Base-by-base conservation (phyloP, 2,113 vertebrate genomes). In the Hypocryptadius cinnamomeus region DNA sequence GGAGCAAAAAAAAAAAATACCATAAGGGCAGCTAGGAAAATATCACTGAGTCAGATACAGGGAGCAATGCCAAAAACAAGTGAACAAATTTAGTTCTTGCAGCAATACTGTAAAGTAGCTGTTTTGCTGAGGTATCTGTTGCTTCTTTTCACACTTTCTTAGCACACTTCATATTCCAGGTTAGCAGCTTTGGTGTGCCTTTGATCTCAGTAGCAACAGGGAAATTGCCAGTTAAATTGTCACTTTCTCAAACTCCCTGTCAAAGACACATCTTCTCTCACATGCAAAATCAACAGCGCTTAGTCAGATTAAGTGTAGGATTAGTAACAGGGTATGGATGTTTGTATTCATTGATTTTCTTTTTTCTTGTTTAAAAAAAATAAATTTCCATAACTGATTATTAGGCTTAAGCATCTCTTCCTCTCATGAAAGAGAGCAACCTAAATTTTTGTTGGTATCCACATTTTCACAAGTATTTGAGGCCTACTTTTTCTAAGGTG, bases 181-280 rank as follows among this genome's bases (percentile, higher is more conserved):
- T 94, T 94, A 93, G 90, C 91, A 89, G 86, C 66, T 95, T 86
- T 92, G 61, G 68, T 79, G 63, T 82, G 66, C 37, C 87, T 95
- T 95, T 96, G 89, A 93, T 95, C 92, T 93, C 39, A 40, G 79
- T 30, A 91, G 65, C 79, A 85, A 79, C 72, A 94, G 61, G 77
- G 71, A 83, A 86, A 92, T 79, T 94, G 77, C 84, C 78, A 91
- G 68, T 89, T 92, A 96, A 96, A 93, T 71, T 93, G 94, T 93
- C 87, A 79, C 35, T 93, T 93, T 93, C 44, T 93, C 80, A 78
- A 80, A 90, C 78, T 85, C 66, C 39, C 77, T 92, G 90, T 92
- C 94, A 95, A 79, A 79, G 80, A 47, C 59, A 69, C 68, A 78
- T 85, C 61, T 93, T 77, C 57, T 88, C 51, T 86, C 79, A 90